These are phyloP conservation scores for Prochilodus magdalenae DNA, from an alignment of 2,113 vertebrate genomes.

Conservation along the genomic window DNA sequence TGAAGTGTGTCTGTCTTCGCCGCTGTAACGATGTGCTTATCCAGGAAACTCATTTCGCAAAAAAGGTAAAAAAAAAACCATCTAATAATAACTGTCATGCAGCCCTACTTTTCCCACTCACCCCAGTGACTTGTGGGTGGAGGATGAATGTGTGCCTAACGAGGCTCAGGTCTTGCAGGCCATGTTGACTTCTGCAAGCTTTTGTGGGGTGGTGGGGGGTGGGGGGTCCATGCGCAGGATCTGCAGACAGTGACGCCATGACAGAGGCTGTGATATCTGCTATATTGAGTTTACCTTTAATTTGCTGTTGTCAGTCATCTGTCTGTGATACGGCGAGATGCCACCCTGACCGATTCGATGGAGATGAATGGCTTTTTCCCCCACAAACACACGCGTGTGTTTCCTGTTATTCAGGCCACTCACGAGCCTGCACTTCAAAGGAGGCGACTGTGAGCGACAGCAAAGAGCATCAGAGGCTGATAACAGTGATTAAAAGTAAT, in stretches of 20 bases:
- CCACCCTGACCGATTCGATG: constrained; percentile 24
- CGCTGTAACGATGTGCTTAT: too few species aligned
- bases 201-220: too few species aligned
- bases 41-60: not conserved
- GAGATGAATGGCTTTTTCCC: constrained; percentile 28
- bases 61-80: too few species aligned
- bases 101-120: too few species aligned
- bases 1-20: too few species aligned
- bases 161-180: constrained; percentile 38
- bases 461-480: constrained; percentile 24
- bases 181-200: constrained; percentile 47
- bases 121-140: constrained; percentile 1
- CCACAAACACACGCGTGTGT: constrained; percentile 27
- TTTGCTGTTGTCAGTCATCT: constrained; percentile 65
- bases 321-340: constrained; percentile 12
- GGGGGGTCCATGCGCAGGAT: constrained; percentile 18
- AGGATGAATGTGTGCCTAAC: constrained; percentile 37
- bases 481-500: constrained; percentile 47
- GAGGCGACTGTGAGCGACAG: not conserved
- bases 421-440: not conserved
- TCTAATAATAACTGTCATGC: too few species aligned
- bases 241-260: not conserved
- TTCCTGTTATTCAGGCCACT: constrained; percentile 6
- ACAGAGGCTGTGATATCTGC: constrained; percentile 35
- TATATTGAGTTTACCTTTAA: constrained; percentile 57